Evolutionary conservation across 2,797 vertebrate species (phyloP), one percentile per base, ranked within the genome.

Genomic region (Aplochiton taeniatus): DNA sequence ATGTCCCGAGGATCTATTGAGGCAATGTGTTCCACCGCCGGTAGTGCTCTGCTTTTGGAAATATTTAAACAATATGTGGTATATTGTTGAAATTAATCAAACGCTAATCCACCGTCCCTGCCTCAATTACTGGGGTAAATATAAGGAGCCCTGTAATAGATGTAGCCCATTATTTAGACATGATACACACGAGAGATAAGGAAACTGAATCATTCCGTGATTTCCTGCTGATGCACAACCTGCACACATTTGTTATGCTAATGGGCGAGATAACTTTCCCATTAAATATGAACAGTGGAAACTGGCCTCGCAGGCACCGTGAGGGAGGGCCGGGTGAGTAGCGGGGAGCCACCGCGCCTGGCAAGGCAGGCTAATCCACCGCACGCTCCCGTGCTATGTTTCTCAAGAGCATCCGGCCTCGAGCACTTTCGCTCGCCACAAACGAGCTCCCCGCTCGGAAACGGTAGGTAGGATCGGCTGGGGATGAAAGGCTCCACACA

Each of bases 331-430:
- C 52, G 54, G 80, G 82, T 70, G 14, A 58, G 11, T 44, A 73
- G 66, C 74, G 66, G 79, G 77, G 82, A 81, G 86, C 67, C 76
- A 83, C 79, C 76, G 78, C 79, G 16, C 78, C 76, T 72, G 80
- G 82, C 82, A 85, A 83, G 81, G 83, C 84, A 83, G 80, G 76
- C 82, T 86, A 87, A 88, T 87, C 86, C 82, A 87, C 80, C 79
- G 80, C 77, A 70, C 83, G 85, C 58, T 55, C 52, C 82, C 78
- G 81, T 87, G 85, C 78, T 72, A 73, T 84, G n/a, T 85, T 83
- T 88, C 76, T 81, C 77, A 84, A 75, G 73, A 83, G 83, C 79
- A 68, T 80, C 75, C 53, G 69, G 84, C 91, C 90, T 84, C 12
- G 42, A 90, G 90, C 88, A 69, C 65, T 89, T 71, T 80, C 85